Evolutionary conservation across 2,113 vertebrate species (phyloP).

Genomic region (Sterrhoptilus dennistouni): DNA sequence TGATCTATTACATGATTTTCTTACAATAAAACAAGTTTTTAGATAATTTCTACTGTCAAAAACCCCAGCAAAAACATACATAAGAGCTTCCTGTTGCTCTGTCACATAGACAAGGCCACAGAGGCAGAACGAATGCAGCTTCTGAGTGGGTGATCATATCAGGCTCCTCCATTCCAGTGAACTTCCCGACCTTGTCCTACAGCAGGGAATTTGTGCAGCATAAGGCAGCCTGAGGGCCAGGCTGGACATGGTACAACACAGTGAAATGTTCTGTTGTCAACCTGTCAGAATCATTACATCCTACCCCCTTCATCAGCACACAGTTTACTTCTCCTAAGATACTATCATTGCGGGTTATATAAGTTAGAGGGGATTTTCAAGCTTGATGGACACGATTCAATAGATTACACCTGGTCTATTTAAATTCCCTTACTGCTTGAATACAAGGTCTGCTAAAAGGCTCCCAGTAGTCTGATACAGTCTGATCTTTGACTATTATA

Average conservation of each 20-base stretch:
- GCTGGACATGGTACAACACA: fast-evolving
- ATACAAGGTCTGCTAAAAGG: background rate
- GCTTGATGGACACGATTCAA: fast-evolving
- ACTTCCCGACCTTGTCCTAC: background rate
- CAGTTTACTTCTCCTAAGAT: background rate
- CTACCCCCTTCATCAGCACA: background rate
- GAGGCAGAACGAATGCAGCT: fast-evolving
- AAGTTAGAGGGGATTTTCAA: background rate
- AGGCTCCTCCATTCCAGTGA: fast-evolving
- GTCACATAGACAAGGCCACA: background rate
- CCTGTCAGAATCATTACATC: background rate
- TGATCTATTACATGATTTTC: background rate
- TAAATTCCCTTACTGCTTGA: background rate
- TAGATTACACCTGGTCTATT: background rate
- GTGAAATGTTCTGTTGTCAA: background rate
- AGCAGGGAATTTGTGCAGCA: background rate
- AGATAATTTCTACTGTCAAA: background rate
- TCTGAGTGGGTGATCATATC: fast-evolving
- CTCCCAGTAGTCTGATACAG: background rate
- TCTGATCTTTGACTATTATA: background rate
- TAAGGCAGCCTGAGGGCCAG: background rate
- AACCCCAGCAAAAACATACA: background rate
- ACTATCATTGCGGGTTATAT: background rate
- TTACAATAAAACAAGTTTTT: background rate
- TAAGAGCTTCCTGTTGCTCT: background rate